phyloP scores from a whole-genome alignment of 2,113 vertebrate species.

The Grammomys dolichurus region DNA sequence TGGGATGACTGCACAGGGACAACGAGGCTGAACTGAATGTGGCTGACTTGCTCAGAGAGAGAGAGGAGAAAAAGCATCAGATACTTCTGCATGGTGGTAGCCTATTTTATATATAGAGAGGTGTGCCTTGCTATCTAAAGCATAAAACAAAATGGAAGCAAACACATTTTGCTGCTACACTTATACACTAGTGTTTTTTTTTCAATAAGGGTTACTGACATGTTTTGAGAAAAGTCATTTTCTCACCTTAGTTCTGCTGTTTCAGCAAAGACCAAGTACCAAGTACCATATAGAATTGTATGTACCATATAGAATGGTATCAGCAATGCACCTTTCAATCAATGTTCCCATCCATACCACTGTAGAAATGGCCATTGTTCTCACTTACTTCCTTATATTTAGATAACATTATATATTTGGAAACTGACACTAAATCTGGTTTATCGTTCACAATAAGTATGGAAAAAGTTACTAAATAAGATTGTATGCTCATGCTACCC shows the following conservation, averaged over 20 bases:
- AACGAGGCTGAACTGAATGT: neutral
- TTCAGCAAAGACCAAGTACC: neutral
- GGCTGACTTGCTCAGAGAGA: neutral
- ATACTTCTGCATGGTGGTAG: neutral
- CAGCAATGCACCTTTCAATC: neutral
- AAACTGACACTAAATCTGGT: neutral
- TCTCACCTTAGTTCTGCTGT: neutral
- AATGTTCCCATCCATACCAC: neutral
- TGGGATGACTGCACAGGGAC: neutral
- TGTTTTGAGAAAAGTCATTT: neutral
- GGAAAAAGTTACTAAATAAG: conserved; percentile 23
- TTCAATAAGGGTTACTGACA: neutral
- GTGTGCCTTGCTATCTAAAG: neutral
- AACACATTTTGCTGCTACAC: neutral
- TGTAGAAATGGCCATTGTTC: neutral
- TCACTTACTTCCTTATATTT: neutral
- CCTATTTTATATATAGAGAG: neutral
- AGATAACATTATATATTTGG: neutral
- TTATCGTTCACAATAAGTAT: neutral
- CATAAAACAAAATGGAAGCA: neutral
- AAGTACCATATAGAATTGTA: neutral
- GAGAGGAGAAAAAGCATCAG: neutral
- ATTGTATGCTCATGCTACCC: neutral
- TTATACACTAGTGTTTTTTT: conserved; percentile 16
- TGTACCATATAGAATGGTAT: neutral